These are phyloP conservation scores for Denticeps clupeoides DNA, from an alignment of 2,797 vertebrate species.

Conservation along the genomic window DNA sequence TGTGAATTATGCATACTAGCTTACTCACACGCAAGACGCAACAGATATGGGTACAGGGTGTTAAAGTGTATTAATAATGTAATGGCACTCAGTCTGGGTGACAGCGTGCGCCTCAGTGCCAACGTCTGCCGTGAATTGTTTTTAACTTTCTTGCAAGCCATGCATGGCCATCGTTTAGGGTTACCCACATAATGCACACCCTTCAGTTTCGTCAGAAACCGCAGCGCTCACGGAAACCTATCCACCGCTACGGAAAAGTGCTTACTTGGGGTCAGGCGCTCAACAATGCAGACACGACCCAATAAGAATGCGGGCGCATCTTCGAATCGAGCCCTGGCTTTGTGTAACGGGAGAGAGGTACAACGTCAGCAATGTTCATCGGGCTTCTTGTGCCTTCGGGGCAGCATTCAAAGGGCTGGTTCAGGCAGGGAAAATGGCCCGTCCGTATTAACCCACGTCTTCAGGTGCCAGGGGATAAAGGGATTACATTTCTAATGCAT, in stretches of 20 bases:
- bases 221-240: slow-evolving; percentile 40
- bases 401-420: no score
- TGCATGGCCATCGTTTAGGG: slow-evolving; percentile 48
- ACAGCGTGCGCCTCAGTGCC: slow-evolving; percentile 17
- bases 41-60: neutral
- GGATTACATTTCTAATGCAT: no score
- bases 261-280: slow-evolving; percentile 45
- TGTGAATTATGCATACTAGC: slow-evolving; percentile 19
- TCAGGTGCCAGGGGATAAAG: no score
- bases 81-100: slow-evolving; percentile 17
- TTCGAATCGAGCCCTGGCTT: no score
- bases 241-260: slow-evolving; percentile 40
- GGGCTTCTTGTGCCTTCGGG: no score
- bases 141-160: slow-evolving; percentile 36
- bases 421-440: no score
- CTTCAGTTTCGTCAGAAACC: slow-evolving; percentile 47
- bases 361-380: no score
- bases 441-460: no score
- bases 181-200: slow-evolving; percentile 46
- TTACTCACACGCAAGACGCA: no score
- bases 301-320: no score
- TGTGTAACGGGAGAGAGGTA: no score
- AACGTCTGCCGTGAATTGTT: slow-evolving; percentile 12
- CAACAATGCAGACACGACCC: slow-evolving; percentile 30
- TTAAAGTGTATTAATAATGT: slow-evolving; percentile 9